These are phyloP conservation scores for Myripristis murdjan DNA, from an alignment of 2,797 vertebrate species.

Conservation along the genomic window DNA sequence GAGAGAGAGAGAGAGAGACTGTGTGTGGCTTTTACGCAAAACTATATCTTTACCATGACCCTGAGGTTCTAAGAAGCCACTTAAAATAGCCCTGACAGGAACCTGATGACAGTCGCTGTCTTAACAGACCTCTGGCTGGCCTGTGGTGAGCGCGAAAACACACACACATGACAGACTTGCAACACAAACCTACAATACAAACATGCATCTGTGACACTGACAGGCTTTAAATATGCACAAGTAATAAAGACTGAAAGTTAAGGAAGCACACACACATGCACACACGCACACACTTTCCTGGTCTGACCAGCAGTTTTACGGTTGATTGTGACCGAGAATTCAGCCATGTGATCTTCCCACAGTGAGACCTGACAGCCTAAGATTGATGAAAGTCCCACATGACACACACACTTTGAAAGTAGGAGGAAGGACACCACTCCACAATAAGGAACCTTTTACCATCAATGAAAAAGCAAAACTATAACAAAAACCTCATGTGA, in stretches of 20 bases:
- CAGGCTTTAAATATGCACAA: conserved; percentile 28
- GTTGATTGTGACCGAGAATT: conserved; percentile 33
- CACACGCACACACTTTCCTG: no score
- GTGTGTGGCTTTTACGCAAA: conserved; percentile 56
- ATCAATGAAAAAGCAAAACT: conserved; percentile 19
- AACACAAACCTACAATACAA: conserved; percentile 18
- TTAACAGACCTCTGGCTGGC: conserved; percentile 57
- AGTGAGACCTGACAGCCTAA: conserved; percentile 57
- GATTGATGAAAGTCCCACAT: conserved; percentile 80
- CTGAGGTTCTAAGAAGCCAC: conserved; percentile 78
- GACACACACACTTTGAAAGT: conserved; percentile 74
- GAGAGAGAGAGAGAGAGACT: no score
- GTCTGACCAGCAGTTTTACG: conserved; percentile 12
- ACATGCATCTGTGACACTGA: background rate
- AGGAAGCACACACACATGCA: background rate
- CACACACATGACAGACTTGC: background rate
- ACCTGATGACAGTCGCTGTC: conserved; percentile 71
- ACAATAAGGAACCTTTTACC: conserved; percentile 50
- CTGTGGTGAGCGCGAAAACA: conserved; percentile 5
- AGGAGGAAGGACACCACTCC: conserved; percentile 45
- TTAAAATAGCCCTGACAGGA: conserved; percentile 82
- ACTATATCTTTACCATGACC: conserved; percentile 76
- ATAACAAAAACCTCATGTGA: conserved; percentile 15
- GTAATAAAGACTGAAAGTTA: background rate
- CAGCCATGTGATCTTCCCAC: conserved; percentile 58